Conservation (phyloP, 1,140 invertebrate genomes). For the Drosophila lacertosa region DNA sequence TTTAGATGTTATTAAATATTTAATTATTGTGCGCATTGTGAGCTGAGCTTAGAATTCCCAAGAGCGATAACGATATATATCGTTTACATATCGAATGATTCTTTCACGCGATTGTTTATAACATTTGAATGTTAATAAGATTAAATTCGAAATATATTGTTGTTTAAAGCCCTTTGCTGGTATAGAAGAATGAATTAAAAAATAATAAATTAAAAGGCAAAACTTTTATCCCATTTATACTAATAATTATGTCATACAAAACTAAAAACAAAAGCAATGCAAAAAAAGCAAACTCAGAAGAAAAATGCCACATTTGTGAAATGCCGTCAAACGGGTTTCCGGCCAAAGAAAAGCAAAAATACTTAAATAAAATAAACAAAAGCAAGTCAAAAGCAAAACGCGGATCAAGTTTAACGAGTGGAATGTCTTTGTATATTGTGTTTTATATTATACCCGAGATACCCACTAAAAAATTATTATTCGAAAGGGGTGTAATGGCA, state of each 20-base stretch:
- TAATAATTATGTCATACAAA: not conserved
- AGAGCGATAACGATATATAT: too few relatives aligned
- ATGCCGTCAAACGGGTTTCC: conserved; percentile 54
- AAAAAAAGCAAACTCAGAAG: conserved; percentile 12
- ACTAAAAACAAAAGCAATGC: not conserved
- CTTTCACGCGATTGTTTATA: too few relatives aligned
- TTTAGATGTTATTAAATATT: conserved; percentile 35
- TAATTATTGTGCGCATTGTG: conserved; percentile 17
- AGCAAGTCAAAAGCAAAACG: conserved; percentile 20
- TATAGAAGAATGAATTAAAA: too few relatives aligned
- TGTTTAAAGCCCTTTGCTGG: too few relatives aligned
- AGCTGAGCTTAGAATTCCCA: not conserved
- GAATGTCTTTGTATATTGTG: conserved; percentile 4
- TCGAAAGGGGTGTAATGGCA: not conserved
- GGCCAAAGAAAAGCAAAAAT: conserved; percentile 6
- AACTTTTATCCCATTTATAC: too few relatives aligned
- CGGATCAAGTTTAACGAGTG: conserved; percentile 36
- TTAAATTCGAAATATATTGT: too few relatives aligned
- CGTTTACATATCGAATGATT: too few relatives aligned
- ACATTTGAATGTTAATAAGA: too few relatives aligned
- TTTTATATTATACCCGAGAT: not conserved
- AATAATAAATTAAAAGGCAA: too few relatives aligned
- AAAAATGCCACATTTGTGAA: conserved; percentile 23
- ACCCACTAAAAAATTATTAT: not conserved
- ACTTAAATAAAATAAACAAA: conserved; percentile 47